Percentiles rank a stretch among this genome's conserved stretches.
Evolutionary conservation across 2,113 vertebrate genomes (phyloP).

Genomic region (Sinocyclocheilus maitianheensis): DNA sequence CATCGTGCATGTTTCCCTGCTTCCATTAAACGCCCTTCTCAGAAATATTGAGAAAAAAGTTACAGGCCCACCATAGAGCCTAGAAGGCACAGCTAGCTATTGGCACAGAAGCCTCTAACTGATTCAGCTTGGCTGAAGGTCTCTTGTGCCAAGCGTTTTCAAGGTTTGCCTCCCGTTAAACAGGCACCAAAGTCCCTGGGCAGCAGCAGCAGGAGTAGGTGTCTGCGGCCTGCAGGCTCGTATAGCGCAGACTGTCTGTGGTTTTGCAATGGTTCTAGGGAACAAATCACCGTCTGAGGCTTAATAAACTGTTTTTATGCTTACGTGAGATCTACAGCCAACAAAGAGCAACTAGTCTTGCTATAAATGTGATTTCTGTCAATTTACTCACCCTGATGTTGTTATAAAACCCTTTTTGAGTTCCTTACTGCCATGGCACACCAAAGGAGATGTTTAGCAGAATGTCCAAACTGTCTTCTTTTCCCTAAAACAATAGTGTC

Average conservation of each 20-base stretch:
- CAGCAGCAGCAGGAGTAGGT: background rate
- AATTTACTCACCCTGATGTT: background rate
- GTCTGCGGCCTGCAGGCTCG: background rate
- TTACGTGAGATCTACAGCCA: background rate
- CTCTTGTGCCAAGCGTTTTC: background rate
- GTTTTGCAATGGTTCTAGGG: background rate
- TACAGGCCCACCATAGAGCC: too few species aligned
- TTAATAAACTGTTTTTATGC: background rate
- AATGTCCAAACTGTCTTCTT: background rate
- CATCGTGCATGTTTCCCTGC: too few species aligned
- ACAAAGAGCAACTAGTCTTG: background rate
- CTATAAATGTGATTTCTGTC: too few species aligned
- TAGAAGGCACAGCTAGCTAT: background rate
- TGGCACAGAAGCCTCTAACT: slow-evolving; percentile 3
- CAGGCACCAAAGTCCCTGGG: background rate
- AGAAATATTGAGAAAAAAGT: too few species aligned
- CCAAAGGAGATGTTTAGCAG: background rate
- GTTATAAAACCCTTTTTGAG: background rate
- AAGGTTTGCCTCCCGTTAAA: background rate
- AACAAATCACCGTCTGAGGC: slow-evolving; percentile 1
- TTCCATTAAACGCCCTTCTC: too few species aligned
- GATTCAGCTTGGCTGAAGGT: background rate
- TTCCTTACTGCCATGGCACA: background rate
- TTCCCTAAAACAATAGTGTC: background rate
- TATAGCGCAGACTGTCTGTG: background rate